These are phyloP conservation scores for Cyrtorhinus lividipennis DNA, from an alignment of 1,140 invertebrate species.

Conservation along the genomic window DNA sequence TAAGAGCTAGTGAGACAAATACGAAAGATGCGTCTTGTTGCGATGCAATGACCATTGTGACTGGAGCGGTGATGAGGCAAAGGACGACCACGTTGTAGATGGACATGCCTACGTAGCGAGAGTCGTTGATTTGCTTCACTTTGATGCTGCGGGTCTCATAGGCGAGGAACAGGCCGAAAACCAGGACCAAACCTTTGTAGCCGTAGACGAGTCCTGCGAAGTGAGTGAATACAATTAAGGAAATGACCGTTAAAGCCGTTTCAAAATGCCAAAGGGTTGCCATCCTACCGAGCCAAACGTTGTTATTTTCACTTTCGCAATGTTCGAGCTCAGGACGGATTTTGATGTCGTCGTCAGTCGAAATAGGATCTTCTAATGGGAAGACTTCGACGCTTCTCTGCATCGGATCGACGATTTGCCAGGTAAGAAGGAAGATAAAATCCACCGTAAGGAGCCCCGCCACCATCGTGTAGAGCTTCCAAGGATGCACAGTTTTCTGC, in stretches of 20 bases:
- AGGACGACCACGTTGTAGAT: slow-evolving; percentile 99
- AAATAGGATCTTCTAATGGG: slow-evolving; percentile 67
- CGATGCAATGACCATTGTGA: slow-evolving; percentile 88
- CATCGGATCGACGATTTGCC: slow-evolving; percentile 88
- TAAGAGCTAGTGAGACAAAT: slow-evolving; percentile 87
- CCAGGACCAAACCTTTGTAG: slow-evolving; percentile 89
- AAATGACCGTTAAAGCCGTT: too few relatives aligned
- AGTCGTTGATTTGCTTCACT: slow-evolving; percentile 86
- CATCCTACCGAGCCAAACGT: slow-evolving; percentile 88
- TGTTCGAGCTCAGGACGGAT: slow-evolving; percentile 88
- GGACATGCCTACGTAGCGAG: slow-evolving; percentile 94
- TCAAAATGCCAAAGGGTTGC: too few relatives aligned
- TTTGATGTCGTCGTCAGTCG: slow-evolving; percentile 83
- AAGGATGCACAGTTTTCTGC: slow-evolving; percentile 80
- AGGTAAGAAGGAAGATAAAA: slow-evolving; percentile 67
- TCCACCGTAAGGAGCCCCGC: slow-evolving; percentile 75
- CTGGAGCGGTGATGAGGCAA: slow-evolving; percentile 91
- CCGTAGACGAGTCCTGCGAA: slow-evolving; percentile 84
- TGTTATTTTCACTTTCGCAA: slow-evolving; percentile 86
- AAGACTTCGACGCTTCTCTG: slow-evolving; percentile 73
- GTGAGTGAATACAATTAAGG: too few relatives aligned
- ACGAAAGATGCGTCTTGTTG: slow-evolving; percentile 96
- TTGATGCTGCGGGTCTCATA: slow-evolving; percentile 97
- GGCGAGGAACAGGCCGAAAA: slow-evolving; percentile 92
- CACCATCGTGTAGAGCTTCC: slow-evolving; percentile 91